Evolutionary conservation across 1,140 invertebrate genomes (phyloP).

Genomic region (Drosophila leontia): DNA sequence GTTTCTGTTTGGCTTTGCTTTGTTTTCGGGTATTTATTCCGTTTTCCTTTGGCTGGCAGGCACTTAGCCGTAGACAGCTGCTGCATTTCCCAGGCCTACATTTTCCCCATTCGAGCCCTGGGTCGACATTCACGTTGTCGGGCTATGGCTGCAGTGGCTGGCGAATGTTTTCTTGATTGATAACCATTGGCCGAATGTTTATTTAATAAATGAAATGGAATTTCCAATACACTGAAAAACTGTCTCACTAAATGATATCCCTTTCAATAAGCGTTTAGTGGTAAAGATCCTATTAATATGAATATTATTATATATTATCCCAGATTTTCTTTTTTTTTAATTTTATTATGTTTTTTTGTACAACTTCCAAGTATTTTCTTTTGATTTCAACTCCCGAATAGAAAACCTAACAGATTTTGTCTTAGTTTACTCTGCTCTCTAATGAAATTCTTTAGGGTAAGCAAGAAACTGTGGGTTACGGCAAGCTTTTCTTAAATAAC

Average conservation of each 20-base stretch:
- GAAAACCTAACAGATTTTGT: slow-evolving; percentile 18
- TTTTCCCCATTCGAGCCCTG: slow-evolving; percentile 9
- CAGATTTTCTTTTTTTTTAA: neutral
- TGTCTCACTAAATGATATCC: neutral
- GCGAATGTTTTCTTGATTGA: slow-evolving; percentile 61
- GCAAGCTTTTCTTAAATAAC: slow-evolving; percentile 50
- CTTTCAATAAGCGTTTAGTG: neutral
- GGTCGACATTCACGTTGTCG: slow-evolving; percentile 37
- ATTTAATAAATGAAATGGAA: slow-evolving; percentile 73
- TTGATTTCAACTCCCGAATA: slow-evolving; percentile 23
- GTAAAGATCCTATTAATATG: neutral
- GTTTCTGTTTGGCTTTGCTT: slow-evolving; percentile 65
- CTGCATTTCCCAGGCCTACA: slow-evolving; percentile 73
- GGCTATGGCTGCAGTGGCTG: slow-evolving; percentile 36
- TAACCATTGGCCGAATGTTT: slow-evolving; percentile 65
- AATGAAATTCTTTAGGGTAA: slow-evolving; percentile 40
- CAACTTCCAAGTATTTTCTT: slow-evolving; percentile 37
- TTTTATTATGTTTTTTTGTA: neutral
- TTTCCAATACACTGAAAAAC: slow-evolving; percentile 16
- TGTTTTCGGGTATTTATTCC: slow-evolving; percentile 38
- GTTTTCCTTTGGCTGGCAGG: slow-evolving; percentile 31
- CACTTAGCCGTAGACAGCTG: slow-evolving; percentile 63
- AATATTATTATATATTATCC: no score
- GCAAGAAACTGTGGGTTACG: slow-evolving; percentile 2
- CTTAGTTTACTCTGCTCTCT: slow-evolving; percentile 20